Evolutionary conservation across 53 echinoderm and acorn worm genomes (phyloP).

Genomic region (Apostichopus leukothele): DNA sequence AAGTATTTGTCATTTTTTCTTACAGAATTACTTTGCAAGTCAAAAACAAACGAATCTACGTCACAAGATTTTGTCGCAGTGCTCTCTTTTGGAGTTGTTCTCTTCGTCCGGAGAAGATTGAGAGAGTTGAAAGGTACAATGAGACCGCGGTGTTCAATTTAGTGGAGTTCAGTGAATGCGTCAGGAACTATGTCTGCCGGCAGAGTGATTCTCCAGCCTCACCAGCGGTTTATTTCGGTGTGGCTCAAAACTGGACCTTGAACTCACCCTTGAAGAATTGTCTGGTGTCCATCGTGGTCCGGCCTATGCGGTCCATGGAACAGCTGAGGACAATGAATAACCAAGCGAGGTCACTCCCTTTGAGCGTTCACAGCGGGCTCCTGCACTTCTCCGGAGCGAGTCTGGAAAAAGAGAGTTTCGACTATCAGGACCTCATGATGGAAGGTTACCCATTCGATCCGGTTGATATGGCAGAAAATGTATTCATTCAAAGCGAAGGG

Average conservation of each 20-base stretch:
- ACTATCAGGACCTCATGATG: conserved; percentile 4
- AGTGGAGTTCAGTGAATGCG: conserved; percentile 67
- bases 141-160: conserved; percentile 88
- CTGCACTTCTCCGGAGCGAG: conserved; percentile 79
- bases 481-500: conserved; percentile 48
- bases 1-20: background rate
- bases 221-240: conserved; percentile 91
- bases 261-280: conserved; percentile 75
- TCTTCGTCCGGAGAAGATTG: conserved; percentile 52
- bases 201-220: conserved; percentile 61
- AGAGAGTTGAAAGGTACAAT: conserved; percentile 68
- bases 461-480: conserved; percentile 20
- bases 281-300: conserved; percentile 85
- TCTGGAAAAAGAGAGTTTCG: conserved; percentile 43
- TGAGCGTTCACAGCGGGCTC: conserved; percentile 81
- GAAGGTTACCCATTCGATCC: conserved; percentile 22
- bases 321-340: conserved; percentile 79
- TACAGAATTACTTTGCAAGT: conserved; percentile 69
- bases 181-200: conserved; percentile 68
- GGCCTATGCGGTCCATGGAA: conserved; percentile 77
- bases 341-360: conserved; percentile 71
- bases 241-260: conserved; percentile 81
- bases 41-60: conserved; percentile 77
- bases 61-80: conserved; percentile 89
- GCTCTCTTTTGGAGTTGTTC: conserved; percentile 89